phyloP scores from a whole-genome alignment of 30 jellyfish, hydroid and myxozoan genomes.

The Mastigias papua region DNA sequence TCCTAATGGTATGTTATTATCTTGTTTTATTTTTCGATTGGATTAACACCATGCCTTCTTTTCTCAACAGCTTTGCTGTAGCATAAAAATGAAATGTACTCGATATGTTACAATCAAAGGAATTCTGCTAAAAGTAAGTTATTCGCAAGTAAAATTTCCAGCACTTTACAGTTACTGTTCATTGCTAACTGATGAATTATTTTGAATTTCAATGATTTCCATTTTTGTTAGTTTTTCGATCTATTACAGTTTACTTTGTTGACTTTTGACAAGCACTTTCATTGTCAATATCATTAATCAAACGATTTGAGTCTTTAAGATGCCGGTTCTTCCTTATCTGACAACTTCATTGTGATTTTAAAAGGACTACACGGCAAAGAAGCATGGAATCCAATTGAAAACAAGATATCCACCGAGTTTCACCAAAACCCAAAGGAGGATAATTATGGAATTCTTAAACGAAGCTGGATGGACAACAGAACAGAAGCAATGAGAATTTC shows the following conservation, averaged over 20 bases:
- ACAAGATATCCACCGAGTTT: constrained; percentile 80
- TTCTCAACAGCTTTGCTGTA: constrained; percentile 80
- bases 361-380: constrained; percentile 62
- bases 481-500: constrained; percentile 54
- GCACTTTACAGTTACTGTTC: not conserved
- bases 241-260: too few species aligned
- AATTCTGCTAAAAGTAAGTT: constrained; percentile 67
- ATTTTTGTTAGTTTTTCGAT: too few species aligned
- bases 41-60: not conserved
- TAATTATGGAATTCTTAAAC: constrained; percentile 60
- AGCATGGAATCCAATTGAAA: constrained; percentile 74
- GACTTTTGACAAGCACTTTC: too few species aligned
- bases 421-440: constrained; percentile 62
- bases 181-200: not conserved
- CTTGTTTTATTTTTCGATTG: not conserved
- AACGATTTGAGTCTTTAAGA: too few species aligned
- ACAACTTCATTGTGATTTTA: not conserved
- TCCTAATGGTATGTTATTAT: too few species aligned
- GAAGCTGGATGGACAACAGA: constrained; percentile 80
- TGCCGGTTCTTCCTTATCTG: too few species aligned
- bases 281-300: too few species aligned
- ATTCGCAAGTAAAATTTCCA: not conserved
- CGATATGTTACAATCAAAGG: constrained; percentile 89
- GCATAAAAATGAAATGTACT: constrained; percentile 81
- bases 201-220: too few species aligned